Conservation (phyloP, 2,797 vertebrate species). For the Apodemus agrarius region DNA sequence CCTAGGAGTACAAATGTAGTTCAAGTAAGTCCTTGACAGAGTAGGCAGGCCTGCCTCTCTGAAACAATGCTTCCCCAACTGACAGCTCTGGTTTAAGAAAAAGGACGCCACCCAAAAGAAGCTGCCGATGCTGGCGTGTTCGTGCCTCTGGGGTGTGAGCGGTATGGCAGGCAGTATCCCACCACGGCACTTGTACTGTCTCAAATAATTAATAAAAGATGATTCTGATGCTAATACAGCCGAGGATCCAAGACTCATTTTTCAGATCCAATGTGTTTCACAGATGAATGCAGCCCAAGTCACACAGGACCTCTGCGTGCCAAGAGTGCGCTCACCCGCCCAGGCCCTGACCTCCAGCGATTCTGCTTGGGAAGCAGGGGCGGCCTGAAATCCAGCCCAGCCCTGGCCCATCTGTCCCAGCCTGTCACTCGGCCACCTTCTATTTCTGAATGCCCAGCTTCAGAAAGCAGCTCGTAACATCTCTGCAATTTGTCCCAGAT, state of each 20-base stretch:
- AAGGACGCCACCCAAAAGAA: constrained; percentile 6
- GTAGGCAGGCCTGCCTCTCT: neutral
- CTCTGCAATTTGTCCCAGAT: neutral
- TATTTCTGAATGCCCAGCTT: constrained; percentile 58
- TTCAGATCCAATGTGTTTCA: constrained; percentile 59
- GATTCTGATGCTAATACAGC: constrained; percentile 41
- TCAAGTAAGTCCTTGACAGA: neutral
- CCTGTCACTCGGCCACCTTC: constrained; percentile 67
- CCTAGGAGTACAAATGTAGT: neutral
- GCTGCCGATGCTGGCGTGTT: neutral
- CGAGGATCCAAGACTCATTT: constrained; percentile 62
- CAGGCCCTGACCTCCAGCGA: constrained; percentile 42
- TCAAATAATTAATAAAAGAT: constrained; percentile 74
- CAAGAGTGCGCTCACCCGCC: constrained; percentile 59
- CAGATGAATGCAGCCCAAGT: constrained; percentile 58
- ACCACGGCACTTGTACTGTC: constrained; percentile 13
- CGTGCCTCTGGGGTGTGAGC: neutral
- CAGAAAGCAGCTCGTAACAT: constrained; percentile 50
- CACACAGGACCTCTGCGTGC: constrained; percentile 55
- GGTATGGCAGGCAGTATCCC: neutral
- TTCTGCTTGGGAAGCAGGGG: constrained; percentile 42
- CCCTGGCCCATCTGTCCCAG: constrained; percentile 65
- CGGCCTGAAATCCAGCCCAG: constrained; percentile 48
- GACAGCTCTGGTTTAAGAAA: neutral
- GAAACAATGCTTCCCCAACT: neutral